Evolutionary conservation across 2,888 invertebrate genomes (phyloP).

Genomic region (Adineta ricciae): DNA sequence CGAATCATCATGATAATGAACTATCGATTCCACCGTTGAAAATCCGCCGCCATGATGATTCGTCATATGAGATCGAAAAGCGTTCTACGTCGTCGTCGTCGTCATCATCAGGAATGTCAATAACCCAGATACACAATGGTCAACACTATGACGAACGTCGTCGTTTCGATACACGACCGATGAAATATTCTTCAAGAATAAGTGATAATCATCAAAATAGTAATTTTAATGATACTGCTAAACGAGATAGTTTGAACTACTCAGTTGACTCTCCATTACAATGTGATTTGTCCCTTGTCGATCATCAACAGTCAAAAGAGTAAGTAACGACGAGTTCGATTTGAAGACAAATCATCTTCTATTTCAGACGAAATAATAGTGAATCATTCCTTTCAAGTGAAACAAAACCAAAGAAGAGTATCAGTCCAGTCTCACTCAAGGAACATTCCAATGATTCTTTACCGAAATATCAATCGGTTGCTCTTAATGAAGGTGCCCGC

Average conservation of each 20-base stretch:
- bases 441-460: background rate
- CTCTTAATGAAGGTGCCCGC: background rate
- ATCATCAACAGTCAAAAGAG: background rate
- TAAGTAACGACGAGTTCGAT: background rate
- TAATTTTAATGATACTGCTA: background rate
- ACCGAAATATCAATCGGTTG: background rate
- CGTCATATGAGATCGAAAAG: background rate
- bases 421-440: background rate
- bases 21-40: background rate
- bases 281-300: background rate
- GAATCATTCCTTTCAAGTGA: background rate
- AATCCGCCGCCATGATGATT: conserved; percentile 9
- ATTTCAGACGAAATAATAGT: background rate
- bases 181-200: background rate
- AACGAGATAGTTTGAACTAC: background rate
- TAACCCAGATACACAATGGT: background rate
- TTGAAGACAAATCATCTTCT: too few species aligned
- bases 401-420: background rate
- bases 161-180: background rate
- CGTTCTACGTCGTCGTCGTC: background rate
- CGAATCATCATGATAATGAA: background rate
- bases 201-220: background rate
- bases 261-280: background rate
- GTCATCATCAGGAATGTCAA: background rate
- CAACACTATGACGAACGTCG: background rate